Conservation (phyloP, 2,113 vertebrate species). For the Microcebus tavaratra region DNA sequence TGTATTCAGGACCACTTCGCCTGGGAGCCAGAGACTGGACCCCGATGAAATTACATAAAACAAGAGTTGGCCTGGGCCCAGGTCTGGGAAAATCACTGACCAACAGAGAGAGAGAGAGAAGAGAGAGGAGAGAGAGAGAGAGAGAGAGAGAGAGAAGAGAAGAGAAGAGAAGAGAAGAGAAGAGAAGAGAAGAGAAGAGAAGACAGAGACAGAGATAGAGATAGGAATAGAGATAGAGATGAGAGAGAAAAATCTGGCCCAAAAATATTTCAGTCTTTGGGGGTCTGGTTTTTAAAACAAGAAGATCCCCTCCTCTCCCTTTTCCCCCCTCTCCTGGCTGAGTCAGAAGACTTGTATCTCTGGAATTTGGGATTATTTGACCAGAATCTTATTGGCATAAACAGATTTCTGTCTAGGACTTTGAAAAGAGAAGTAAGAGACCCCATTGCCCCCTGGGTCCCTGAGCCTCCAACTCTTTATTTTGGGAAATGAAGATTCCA, state of each 20-base stretch:
- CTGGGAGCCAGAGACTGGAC: neutral
- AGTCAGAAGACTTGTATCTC: constrained; percentile 69
- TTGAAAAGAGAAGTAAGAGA: constrained; percentile 28
- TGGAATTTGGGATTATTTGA: constrained; percentile 75
- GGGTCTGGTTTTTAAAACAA: constrained; percentile 70
- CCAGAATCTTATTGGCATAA: constrained; percentile 70
- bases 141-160: neutral
- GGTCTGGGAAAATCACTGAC: constrained; percentile 37
- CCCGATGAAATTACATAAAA: neutral
- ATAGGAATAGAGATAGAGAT: neutral
- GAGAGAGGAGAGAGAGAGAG: neutral
- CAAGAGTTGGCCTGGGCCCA: constrained; percentile 10
- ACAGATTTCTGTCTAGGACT: constrained; percentile 59
- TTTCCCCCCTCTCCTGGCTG: constrained; percentile 33
- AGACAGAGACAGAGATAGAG: neutral
- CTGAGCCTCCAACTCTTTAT: constrained; percentile 41
- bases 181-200: neutral
- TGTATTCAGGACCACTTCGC: neutral
- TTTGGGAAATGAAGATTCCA: constrained; percentile 11
- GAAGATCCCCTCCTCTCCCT: constrained; percentile 28
- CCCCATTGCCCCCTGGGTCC: neutral
- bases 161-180: too few relatives aligned
- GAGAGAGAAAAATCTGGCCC: neutral
- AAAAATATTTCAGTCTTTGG: constrained; percentile 64
- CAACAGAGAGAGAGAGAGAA: too few relatives aligned